A percentile compares a stretch with the other conserved stretches of the same genome.
Conservation (phyloP, 2,888 invertebrate genomes). For the Xestia sexstrigata region DNA sequence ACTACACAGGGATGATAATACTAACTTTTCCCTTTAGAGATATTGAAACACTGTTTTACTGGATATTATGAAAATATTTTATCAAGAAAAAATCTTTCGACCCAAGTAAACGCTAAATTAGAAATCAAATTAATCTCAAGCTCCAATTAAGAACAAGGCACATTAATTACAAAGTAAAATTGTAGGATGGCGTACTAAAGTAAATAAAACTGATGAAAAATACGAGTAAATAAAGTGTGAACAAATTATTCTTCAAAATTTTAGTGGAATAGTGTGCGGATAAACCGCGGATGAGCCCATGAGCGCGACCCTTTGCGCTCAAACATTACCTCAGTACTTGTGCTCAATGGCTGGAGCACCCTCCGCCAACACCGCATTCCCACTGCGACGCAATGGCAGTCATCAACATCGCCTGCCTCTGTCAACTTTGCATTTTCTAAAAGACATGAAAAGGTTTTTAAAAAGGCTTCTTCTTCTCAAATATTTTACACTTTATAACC, state of each 20-base stretch:
- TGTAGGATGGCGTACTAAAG: slow-evolving; percentile 21
- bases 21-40: neutral
- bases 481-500: slow-evolving; percentile 69
- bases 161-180: slow-evolving; percentile 51
- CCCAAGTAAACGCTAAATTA: slow-evolving; percentile 31
- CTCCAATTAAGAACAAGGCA: slow-evolving; percentile 42
- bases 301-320: slow-evolving; percentile 66
- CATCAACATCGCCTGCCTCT: slow-evolving; percentile 74
- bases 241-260: slow-evolving; percentile 79
- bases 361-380: slow-evolving; percentile 70
- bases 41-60: slow-evolving; percentile 15
- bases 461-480: slow-evolving; percentile 63
- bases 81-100: slow-evolving; percentile 7
- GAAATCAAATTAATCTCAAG: slow-evolving; percentile 48
- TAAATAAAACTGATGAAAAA: slow-evolving; percentile 55
- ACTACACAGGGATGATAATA: slow-evolving; percentile 1
- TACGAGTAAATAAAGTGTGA: slow-evolving; percentile 69
- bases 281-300: slow-evolving; percentile 70
- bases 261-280: slow-evolving; percentile 73
- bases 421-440: slow-evolving; percentile 73
- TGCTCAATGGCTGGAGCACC: slow-evolving; percentile 76
- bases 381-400: slow-evolving; percentile 73
- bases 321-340: slow-evolving; percentile 73
- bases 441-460: slow-evolving; percentile 75
- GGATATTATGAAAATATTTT: slow-evolving; percentile 46